These are phyloP conservation scores for Columba guinea DNA, from an alignment of 2,797 vertebrate genomes.

Conservation along the genomic window DNA sequence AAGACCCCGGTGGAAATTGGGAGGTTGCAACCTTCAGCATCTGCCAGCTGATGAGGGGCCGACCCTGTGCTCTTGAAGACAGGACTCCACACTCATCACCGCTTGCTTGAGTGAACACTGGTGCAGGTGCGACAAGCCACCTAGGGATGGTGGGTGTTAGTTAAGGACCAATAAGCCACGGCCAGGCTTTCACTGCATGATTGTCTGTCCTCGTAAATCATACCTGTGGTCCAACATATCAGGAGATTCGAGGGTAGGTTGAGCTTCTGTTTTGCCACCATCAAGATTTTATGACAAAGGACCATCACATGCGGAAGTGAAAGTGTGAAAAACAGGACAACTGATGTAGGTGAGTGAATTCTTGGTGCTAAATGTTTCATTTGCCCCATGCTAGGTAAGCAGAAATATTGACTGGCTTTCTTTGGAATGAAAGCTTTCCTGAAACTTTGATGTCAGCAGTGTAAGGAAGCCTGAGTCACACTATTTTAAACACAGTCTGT, in stretches of 20 bases:
- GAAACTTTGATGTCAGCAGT: background rate
- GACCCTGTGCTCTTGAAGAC: background rate
- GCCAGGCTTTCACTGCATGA: background rate
- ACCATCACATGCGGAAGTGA: background rate
- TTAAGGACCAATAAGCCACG: background rate
- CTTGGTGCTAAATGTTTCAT: background rate
- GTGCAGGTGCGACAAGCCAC: background rate
- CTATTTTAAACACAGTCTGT: background rate
- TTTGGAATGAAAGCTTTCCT: background rate
- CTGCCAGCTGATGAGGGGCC: background rate
- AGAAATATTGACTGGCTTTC: background rate
- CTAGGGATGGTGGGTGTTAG: fast-evolving
- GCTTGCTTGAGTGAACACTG: background rate
- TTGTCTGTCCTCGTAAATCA: background rate
- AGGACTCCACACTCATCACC: background rate
- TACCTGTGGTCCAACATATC: background rate
- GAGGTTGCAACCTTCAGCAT: background rate
- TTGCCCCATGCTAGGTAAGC: background rate
- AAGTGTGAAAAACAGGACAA: background rate
- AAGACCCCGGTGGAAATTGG: background rate
- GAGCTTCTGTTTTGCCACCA: background rate
- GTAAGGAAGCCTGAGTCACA: background rate
- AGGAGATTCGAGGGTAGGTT: background rate
- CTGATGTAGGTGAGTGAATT: background rate
- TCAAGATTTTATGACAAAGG: background rate